Evolutionary conservation across 2,888 invertebrate genomes (phyloP).

Genomic region (Temnothorax rugatulus): DNA sequence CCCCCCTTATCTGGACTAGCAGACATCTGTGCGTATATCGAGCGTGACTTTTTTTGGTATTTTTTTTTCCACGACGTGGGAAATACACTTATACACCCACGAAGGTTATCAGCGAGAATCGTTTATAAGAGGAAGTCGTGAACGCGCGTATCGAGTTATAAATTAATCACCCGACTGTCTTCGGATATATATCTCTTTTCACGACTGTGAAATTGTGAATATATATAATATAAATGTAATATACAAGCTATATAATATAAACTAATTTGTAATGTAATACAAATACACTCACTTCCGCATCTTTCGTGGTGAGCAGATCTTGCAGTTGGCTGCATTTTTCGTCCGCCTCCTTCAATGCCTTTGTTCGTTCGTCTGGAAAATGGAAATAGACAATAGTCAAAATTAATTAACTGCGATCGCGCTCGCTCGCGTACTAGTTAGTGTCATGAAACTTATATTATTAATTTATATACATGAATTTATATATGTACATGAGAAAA

Average conservation of each 20-base stretch:
- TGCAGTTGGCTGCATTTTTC: slow-evolving; percentile 82
- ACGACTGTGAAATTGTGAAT: not conserved
- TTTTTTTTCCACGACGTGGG: not conserved
- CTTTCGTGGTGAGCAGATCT: slow-evolving; percentile 82
- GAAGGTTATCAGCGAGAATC: not conserved
- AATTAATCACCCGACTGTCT: not conserved
- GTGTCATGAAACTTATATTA: not conserved
- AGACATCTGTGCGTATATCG: slow-evolving; percentile 69
- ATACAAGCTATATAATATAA: not conserved
- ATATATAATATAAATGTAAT: not conserved
- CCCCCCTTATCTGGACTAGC: slow-evolving; percentile 72
- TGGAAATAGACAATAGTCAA: slow-evolving; percentile 65
- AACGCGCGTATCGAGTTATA: slow-evolving; percentile 5
- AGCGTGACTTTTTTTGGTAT: not conserved
- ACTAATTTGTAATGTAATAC: not conserved
- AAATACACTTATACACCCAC: not conserved
- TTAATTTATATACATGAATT: not conserved
- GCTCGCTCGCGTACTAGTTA: not conserved
- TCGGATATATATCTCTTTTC: not conserved
- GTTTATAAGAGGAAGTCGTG: slow-evolving; percentile 26
- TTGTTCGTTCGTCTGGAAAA: slow-evolving; percentile 81
- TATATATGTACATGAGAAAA: not conserved
- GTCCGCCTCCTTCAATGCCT: slow-evolving; percentile 81
- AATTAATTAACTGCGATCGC: not conserved
- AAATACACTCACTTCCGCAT: slow-evolving; percentile 81